A percentile compares a stretch with the other conserved stretches of the same genome.
Conservation (phyloP, 2,888 invertebrate species). For the Drosophila birchii region DNA sequence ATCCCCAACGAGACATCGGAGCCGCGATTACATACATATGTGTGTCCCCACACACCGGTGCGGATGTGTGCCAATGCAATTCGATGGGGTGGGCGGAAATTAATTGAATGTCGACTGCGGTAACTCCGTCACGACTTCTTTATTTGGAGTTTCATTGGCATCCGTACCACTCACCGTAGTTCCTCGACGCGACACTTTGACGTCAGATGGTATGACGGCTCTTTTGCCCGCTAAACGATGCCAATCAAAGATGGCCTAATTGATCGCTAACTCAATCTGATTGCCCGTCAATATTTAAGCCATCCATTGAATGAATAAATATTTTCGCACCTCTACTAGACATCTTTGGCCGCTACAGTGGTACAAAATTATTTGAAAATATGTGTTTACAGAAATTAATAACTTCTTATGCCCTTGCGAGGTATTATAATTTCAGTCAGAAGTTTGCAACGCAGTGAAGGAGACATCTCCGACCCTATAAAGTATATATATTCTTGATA, state of each 20-base stretch:
- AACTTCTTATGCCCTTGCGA: too few species aligned
- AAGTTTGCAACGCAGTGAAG: too few species aligned
- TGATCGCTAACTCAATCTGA: slow-evolving; percentile 58
- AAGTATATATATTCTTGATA: too few species aligned
- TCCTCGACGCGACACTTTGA: slow-evolving; percentile 18
- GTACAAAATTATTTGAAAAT: slow-evolving; percentile 7
- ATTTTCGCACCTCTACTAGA: slow-evolving; percentile 62
- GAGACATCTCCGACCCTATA: too few species aligned
- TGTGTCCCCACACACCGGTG: slow-evolving; percentile 1
- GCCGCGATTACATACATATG: slow-evolving; percentile 19
- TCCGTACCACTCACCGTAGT: slow-evolving; percentile 8
- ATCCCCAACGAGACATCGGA: slow-evolving; percentile 15
- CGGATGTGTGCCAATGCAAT: slow-evolving; percentile 4
- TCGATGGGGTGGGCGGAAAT: slow-evolving; percentile 9
- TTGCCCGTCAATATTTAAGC: slow-evolving; percentile 61
- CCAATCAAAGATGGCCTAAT: slow-evolving; percentile 21
- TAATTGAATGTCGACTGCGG: slow-evolving; percentile 1
- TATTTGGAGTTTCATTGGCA: slow-evolving; percentile 24
- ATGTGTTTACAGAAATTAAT: too few species aligned
- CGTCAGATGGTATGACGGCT: slow-evolving; percentile 38
- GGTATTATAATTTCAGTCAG: too few species aligned
- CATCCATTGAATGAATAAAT: slow-evolving; percentile 46
- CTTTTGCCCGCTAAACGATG: slow-evolving; percentile 7
- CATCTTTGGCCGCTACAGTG: slow-evolving; percentile 12
- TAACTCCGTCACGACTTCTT: slow-evolving; percentile 8